Evolutionary conservation across 1,140 invertebrate genomes (phyloP).

Genomic region (Limonius californicus): DNA sequence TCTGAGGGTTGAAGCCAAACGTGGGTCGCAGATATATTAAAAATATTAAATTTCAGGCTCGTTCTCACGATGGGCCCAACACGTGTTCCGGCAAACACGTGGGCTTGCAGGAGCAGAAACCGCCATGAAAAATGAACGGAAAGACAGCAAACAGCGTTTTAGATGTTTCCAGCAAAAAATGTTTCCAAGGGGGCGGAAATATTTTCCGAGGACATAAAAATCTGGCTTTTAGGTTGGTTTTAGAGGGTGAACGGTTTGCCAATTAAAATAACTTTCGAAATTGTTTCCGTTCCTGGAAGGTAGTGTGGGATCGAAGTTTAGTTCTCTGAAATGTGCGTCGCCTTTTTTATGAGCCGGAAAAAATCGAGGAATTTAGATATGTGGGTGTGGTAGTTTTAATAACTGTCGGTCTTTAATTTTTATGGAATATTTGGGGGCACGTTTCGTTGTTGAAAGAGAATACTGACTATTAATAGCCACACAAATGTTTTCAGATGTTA

Average conservation of each 20-base stretch:
- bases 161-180: not conserved
- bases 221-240: not conserved
- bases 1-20: not conserved
- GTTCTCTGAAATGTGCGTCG: not conserved
- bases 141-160: slow-evolving; percentile 18
- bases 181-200: not conserved
- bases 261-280: slow-evolving; percentile 22
- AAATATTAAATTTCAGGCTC: slow-evolving; percentile 22
- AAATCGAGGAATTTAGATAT: too few relatives aligned
- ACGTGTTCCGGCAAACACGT: slow-evolving; percentile 22
- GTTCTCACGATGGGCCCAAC: slow-evolving; percentile 20
- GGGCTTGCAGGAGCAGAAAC: slow-evolving; percentile 1
- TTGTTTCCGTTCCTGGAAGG: not conserved
- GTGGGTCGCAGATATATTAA: not conserved
- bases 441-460: too few relatives aligned
- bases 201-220: not conserved
- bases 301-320: not conserved
- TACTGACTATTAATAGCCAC: too few relatives aligned
- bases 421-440: too few relatives aligned
- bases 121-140: slow-evolving; percentile 7
- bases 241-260: slow-evolving; percentile 14
- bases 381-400: too few relatives aligned
- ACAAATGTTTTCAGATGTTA: too few relatives aligned
- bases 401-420: too few relatives aligned
- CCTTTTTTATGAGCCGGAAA: not conserved